A percentile compares a stretch with the other conserved stretches of the same genome.
These are phyloP conservation scores for Sebastes ruberrimus DNA, from an alignment of 2,797 vertebrate species.

Conservation along the genomic window DNA sequence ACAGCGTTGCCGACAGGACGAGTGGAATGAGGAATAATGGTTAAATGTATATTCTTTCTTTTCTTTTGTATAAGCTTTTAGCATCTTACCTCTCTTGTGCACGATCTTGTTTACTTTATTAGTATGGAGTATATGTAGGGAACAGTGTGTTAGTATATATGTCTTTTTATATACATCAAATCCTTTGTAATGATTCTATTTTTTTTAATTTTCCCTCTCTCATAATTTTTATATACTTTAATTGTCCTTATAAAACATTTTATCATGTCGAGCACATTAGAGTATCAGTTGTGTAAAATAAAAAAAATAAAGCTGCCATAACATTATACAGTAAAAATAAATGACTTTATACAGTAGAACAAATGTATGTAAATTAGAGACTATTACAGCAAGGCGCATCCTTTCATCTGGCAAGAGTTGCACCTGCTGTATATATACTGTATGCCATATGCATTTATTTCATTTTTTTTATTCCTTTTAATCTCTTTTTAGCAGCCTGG, in stretches of 20 bases:
- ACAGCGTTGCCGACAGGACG: not conserved
- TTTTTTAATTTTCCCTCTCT: too few species aligned
- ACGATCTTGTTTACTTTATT: not conserved
- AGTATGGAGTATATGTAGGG: not conserved
- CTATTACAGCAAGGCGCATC: not conserved
- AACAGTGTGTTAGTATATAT: too few species aligned
- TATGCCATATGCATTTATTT: not conserved
- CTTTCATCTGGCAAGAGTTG: not conserved
- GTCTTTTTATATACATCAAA: not conserved
- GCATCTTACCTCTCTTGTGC: not conserved
- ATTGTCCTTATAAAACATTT: not conserved
- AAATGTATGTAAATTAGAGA: not conserved
- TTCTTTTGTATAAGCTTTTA: not conserved
- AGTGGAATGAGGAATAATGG: not conserved
- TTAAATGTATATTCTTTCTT: not conserved
- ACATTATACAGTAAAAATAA: not conserved
- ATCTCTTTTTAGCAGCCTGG: slow-evolving; percentile 1
- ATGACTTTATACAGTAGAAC: not conserved
- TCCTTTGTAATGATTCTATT: not conserved
- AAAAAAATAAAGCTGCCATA: not conserved
- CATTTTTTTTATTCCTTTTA: not conserved
- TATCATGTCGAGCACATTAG: not conserved
- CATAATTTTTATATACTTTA: too few species aligned
- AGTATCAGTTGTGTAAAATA: not conserved
- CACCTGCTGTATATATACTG: not conserved